phyloP scores from a whole-genome alignment of 2,888 invertebrate genomes.

The Drosophila anomalipes region DNA sequence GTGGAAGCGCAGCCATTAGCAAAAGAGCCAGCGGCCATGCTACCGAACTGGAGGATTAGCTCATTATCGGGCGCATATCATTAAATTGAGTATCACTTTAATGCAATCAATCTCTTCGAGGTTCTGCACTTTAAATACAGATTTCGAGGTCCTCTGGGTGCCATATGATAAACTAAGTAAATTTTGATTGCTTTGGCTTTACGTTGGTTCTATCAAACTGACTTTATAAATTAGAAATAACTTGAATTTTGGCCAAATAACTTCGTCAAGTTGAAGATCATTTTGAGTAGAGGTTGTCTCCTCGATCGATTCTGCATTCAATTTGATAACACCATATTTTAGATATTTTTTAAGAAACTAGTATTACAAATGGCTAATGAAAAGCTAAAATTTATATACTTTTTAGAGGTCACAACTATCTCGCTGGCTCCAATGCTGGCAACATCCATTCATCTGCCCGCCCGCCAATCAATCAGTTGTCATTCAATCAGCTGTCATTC shows the following conservation, averaged over 20 bases:
- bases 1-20: constrained; percentile 43
- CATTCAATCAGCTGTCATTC: background rate
- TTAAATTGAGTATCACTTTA: background rate
- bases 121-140: background rate
- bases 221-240: background rate
- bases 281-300: background rate
- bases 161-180: background rate
- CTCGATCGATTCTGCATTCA: background rate
- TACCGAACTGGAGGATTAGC: constrained; percentile 29
- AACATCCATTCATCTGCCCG: rapidly evolving
- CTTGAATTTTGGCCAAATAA: background rate
- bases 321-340: background rate
- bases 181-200: background rate
- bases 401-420: background rate
- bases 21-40: constrained; percentile 43
- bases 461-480: background rate
- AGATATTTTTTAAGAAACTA: background rate
- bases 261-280: background rate
- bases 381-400: too few species aligned
- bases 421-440: rapidly evolving
- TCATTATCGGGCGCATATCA: constrained; percentile 29
- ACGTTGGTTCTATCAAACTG: background rate
- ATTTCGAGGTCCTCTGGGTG: background rate
- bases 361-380: too few species aligned
- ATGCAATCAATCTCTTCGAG: background rate